Base-by-base conservation (phyloP, 2,888 invertebrate genomes). In the Drosophila sordidula region DNA sequence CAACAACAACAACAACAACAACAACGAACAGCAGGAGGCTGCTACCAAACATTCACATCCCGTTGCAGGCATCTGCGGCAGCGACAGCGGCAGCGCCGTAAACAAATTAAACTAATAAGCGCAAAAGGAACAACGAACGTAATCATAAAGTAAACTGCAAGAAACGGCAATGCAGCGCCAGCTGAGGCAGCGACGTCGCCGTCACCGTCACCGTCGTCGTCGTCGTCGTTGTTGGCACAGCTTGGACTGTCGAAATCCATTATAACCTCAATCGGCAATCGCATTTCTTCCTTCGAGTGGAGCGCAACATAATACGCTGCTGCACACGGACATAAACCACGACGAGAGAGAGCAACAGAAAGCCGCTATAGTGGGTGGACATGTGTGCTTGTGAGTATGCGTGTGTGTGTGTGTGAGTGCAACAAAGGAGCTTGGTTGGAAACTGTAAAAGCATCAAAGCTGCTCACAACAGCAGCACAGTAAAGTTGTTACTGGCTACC, bases 181-280 rank as follows among this genome's bases (percentile, higher is more conserved):
- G 61, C 73, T 45, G 45, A 42, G 25, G 59, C 65, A 39, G 58
- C 58, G 42, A 14, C 70, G 50, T 44, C 62, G 52, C 6, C 69
- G n/a, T 29, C 63, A 66, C 32, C 50, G 58, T 32, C 66, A 59
- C 47, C 34, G 65, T 45, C 58, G 64, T 42, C 34, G 65, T 45
- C 58, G 64, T 42, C 57, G 59, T 59, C 67, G 70, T 55, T 50
- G 69, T 65, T 70, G 70, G 70, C 73, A 56, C 74, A 74, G 65
- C 80, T 82, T 88, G 72, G 89, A 88, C 90, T 89, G 90, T 88
- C 90, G 87, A 89, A 90, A 87, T 84, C 90, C 89, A 90, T 87
- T 90, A 90, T 89, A 89, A 76, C 78, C 85, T 90, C 90, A 90
- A 90, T 85, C 87, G 82, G 86, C 84, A 84, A 84, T 90, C 81